Evolutionary conservation across 1,140 invertebrate species (phyloP), one percentile per base, ranked within the genome.

Genomic region (Phenacoccus solenopsis): DNA sequence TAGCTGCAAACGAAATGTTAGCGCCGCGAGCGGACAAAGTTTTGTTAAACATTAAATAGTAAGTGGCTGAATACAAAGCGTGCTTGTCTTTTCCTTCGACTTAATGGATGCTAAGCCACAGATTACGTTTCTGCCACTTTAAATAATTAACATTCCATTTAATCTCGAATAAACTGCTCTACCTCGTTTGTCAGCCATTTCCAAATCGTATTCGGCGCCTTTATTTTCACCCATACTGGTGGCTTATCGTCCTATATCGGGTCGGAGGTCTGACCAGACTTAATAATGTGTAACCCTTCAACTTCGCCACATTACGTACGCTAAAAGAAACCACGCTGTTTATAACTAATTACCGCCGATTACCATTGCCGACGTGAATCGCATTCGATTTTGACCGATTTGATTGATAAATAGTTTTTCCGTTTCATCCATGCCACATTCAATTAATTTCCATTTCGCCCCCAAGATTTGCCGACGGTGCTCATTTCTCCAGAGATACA

Each of bases 41-140:
- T 49, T 49, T 49, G 38, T 49, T 49, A 49, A 49, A 49, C 38
- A 49, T 49, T 49, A 49, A 49, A 49, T 49, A 49, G 38, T 49
- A 49, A 49, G 38, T 49, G 38, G 38, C 20, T 49, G 38, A 49
- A 49, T 49, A 49, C 38, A 49, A 49, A 49, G 38, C 38, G 20
- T 16, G 38, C 38, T 49, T 49, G 38, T 49, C 38, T 49, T n/a
- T 49, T 49, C 38, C 38, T 49, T 49, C 12, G 20, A 49, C 12
- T 49, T 49, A 49, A 49, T 49, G 38, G 38, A 49, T 49, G 38
- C 38, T 49, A 49, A 49, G 38, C 38, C 38, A 49, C 38, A 49
- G 38, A 49, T 49, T 49, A 49, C 38, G 38, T 49, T 49, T 49
- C 38, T 49, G 38, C 38, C 38, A 49, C 38, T 49, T 49, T 49